Evolutionary conservation across 1,140 invertebrate species (phyloP), one percentile per base, ranked within the genome.

Genomic region (Megalopta genalis): DNA sequence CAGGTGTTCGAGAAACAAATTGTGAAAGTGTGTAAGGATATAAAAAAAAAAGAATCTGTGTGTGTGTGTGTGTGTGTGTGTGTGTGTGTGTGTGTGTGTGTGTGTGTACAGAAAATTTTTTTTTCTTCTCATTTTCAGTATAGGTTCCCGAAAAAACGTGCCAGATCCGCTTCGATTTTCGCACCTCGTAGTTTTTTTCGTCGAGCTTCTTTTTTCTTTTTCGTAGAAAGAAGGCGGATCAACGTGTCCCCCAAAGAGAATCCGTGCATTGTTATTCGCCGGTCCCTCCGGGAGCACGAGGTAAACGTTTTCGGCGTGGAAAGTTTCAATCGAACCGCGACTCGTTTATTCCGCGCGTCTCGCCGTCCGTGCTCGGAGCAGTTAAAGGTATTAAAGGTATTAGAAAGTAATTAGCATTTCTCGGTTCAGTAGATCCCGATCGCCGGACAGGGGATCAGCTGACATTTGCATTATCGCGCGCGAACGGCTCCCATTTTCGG

Each of bases 331-430:
- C 12, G 39, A 62, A 39, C 1, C 21, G 39, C 5, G n/a, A 59
- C 10, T 27, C 71, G 42, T 77, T 68, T 68, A n/a, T 54, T 12
- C 6, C 6, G 46, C 25, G 16, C 39, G 25, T 4, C 0, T 18
- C 18, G 0, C 39, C 60, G 46, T 46, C 37, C 25, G 16, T 7
- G 74, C 6, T 12, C 1, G 32, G 46, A 54, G 23, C 32, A 32
- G 32, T 32, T 32, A 32, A 32, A 32, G 32, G 60, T 64, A 72
- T 77, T 77, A 64, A 64, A 77, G 64, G 68, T 64, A 90, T 90
- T 85, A 84, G 71, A 87, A 83, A 86, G 81, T 88, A 87, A 90
- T 91, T 90, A 90, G 83, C 80, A 87, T 87, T 83, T 77, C 82
- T 85, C 86, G 84, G 59, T 80, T 70, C 80, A 57, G 27, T 52